These are phyloP conservation scores for Isoperla grammatica DNA, from an alignment of 2,888 invertebrate genomes.

Conservation along the genomic window DNA sequence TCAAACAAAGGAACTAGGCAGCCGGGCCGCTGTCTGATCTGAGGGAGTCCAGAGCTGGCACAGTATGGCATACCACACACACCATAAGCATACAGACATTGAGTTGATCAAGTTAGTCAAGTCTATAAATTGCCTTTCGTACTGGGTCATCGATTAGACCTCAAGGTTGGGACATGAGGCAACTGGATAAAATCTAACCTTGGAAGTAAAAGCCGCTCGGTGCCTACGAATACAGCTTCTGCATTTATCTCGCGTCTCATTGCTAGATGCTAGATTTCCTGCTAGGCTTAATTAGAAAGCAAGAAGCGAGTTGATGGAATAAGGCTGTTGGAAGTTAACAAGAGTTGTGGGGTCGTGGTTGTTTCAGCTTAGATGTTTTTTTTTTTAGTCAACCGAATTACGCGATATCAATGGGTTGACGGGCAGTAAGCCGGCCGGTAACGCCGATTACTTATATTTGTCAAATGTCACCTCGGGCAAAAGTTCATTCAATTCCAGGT, in stretches of 20 bases:
- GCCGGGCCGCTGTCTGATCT: no score
- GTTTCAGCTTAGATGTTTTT: no score
- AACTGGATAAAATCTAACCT: conserved; percentile 24
- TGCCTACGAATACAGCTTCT: conserved; percentile 5
- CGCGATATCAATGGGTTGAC: no score
- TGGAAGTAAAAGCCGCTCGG: conserved; percentile 13
- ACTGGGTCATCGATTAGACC: conserved; percentile 25
- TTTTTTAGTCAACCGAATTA: no score
- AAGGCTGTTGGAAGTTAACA: no score
- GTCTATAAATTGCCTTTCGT: conserved; percentile 24
- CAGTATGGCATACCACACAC: background rate
- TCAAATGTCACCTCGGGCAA: conserved; percentile 1
- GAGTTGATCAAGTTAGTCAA: conserved; percentile 4
- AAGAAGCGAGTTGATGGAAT: no score
- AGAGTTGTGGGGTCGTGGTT: no score
- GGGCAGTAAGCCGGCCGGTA: no score
- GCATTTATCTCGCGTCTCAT: background rate
- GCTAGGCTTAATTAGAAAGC: no score
- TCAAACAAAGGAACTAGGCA: background rate
- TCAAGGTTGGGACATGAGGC: conserved; percentile 21
- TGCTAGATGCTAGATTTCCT: no score
- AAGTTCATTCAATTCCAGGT: conserved; percentile 1
- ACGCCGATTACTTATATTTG: background rate
- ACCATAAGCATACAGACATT: no score
- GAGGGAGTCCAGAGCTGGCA: background rate